Evolutionary conservation across 2,113 vertebrate species (phyloP).

Genomic region (Epinephelus fuscoguttatus): DNA sequence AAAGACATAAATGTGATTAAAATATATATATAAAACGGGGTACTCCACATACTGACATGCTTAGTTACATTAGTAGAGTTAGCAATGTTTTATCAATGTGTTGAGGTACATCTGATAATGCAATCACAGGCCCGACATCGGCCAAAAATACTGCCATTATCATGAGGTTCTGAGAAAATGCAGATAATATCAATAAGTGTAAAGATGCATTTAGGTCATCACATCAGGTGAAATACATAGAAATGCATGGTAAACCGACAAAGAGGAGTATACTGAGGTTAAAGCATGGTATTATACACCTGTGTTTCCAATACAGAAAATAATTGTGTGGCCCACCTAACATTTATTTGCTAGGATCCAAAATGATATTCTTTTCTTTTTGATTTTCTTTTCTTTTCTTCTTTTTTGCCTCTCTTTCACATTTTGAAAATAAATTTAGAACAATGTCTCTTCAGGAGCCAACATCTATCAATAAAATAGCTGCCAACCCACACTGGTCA

Average conservation of each 20-base stretch:
- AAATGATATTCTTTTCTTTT: no score
- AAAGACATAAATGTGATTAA: neutral
- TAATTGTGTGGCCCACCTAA: no score
- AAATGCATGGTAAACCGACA: neutral
- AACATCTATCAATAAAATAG: neutral
- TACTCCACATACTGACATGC: neutral
- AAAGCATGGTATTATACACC: no score
- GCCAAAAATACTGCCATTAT: neutral
- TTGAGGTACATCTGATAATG: neutral
- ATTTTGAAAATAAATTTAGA: neutral
- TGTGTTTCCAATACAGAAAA: neutral
- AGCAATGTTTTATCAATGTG: neutral
- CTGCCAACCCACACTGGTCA: neutral
- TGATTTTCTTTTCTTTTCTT: no score
- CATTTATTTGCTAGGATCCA: no score
- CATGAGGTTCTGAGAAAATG: neutral
- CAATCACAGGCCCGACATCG: neutral
- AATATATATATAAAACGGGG: neutral
- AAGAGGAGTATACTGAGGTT: neutral
- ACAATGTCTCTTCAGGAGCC: neutral
- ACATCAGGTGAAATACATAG: neutral
- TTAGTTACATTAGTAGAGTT: neutral
- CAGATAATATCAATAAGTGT: neutral
- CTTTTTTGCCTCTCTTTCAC: no score
- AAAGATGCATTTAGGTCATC: neutral